Evolutionary conservation across 2,888 invertebrate species (phyloP), one percentile per base, ranked within the genome.

Genomic region (Drosophila cracens): DNA sequence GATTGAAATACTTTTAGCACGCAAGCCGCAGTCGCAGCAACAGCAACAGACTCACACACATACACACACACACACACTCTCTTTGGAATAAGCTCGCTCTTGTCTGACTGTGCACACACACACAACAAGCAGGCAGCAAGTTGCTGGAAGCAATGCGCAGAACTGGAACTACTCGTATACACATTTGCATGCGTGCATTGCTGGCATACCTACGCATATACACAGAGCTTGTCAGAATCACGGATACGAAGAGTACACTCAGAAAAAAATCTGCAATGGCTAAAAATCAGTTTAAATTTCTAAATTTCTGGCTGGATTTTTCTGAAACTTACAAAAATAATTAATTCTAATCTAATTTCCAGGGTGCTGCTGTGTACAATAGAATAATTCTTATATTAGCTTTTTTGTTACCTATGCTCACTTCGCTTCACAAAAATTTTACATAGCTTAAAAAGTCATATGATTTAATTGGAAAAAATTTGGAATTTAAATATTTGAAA

Each of bases 181-280:
- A 82, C 74, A 90, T 91, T 91, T 91, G 90, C 90, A 91, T 91
- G 87, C 83, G 82, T 88, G 80, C 90, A 90, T 92, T 90, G 90
- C 86, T 91, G 86, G 89, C 86, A 92, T 91, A 90, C 92, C 91
- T 92, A 91, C 92, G 92, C 92, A 91, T 84, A 76, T 83, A 79
- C 91, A 91, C 84, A 75, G 82, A 80, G 75, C 77, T 81, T 82
- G 86, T 76, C 67, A 71, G 43, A n/a, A 38, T 46, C 33, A 46
- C 48, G 38, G 21, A 38, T 46, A 52, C 25, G 29, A 36, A n/a
- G 43, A 27, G 31, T 34, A 16, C 59, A 48, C 38, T 18, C 27
- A 48, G 46, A 27, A 52, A 46, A n/a, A 16, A 46, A 16, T 25
- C 34, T 59, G 34, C 57, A 65, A 76, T 65, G 80, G 61, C 59